Conservation (phyloP, 1,140 invertebrate species). For the Neuroterus valhalla region DNA sequence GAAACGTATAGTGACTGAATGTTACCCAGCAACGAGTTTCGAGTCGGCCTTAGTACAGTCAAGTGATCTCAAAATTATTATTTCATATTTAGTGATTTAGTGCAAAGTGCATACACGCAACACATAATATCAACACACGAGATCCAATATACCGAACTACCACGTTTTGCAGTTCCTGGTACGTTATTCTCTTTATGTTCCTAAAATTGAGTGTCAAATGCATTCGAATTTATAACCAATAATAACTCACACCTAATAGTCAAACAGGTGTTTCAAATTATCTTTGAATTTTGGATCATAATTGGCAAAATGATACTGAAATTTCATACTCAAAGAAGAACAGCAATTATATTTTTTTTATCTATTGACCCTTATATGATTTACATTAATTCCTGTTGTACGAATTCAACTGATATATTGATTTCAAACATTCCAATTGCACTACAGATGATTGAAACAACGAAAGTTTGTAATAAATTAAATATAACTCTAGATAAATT, state of each 20-base stretch:
- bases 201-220: constrained; percentile 8
- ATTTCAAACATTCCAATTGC: no score
- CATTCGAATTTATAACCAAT: neutral
- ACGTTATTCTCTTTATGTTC: constrained; percentile 14
- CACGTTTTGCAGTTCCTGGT: constrained; percentile 17
- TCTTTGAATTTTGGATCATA: no score
- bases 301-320: no score
- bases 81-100: constrained; percentile 24
- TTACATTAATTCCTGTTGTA: no score
- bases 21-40: neutral
- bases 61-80: constrained; percentile 29
- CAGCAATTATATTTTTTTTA: no score
- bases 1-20: neutral
- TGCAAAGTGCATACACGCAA: constrained; percentile 22
- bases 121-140: constrained; percentile 18
- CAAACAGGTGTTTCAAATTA: constrained; percentile 1
- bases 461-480: no score
- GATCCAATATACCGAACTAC: constrained; percentile 17
- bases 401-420: no score
- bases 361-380: no score
- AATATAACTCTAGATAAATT: no score
- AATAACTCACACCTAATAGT: neutral
- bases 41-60: constrained; percentile 3
- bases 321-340: no score
- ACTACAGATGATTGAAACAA: no score